Conservation (phyloP, 1,140 invertebrate species). For the Panagrolaimus sp. region DNA sequence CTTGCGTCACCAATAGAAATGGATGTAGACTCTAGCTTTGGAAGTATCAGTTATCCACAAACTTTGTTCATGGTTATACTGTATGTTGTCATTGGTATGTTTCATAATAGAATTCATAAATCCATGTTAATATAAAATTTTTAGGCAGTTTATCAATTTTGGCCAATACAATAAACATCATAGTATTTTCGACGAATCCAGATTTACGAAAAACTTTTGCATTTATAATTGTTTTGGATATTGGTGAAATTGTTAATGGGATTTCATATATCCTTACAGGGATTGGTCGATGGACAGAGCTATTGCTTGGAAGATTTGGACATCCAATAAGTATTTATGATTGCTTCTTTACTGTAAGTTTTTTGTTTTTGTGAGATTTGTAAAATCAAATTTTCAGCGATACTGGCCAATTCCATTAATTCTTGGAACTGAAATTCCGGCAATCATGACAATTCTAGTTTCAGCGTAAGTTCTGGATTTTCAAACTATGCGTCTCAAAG, state of each 20-base stretch:
- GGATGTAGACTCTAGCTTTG: too few relatives aligned
- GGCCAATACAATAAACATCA: conserved; percentile 20
- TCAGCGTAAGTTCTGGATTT: conserved; percentile 13
- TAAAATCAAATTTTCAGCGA: not conserved
- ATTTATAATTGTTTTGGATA: conserved; percentile 21
- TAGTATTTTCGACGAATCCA: conserved; percentile 16
- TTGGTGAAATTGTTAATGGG: conserved; percentile 22
- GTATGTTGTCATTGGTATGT: conserved; percentile 20
- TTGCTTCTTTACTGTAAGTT: conserved; percentile 14
- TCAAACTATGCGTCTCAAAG: not conserved
- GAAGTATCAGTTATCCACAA: not conserved
- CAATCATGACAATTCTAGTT: not conserved
- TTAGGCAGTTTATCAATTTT: conserved; percentile 23
- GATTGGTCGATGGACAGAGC: conserved; percentile 19
- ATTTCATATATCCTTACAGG: conserved; percentile 22
- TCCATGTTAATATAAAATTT: not conserved
- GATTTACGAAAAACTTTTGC: conserved; percentile 19
- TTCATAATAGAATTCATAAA: not conserved
- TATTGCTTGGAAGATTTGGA: conserved; percentile 7
- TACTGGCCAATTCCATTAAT: conserved; percentile 26
- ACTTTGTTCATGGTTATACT: conserved; percentile 22
- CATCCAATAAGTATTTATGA: conserved; percentile 13
- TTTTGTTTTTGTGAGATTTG: not conserved
- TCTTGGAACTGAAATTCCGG: conserved; percentile 21
- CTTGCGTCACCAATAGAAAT: too few relatives aligned